These are phyloP conservation scores for Vidua chalybeata DNA, from an alignment of 2,113 vertebrate species.

Conservation along the genomic window DNA sequence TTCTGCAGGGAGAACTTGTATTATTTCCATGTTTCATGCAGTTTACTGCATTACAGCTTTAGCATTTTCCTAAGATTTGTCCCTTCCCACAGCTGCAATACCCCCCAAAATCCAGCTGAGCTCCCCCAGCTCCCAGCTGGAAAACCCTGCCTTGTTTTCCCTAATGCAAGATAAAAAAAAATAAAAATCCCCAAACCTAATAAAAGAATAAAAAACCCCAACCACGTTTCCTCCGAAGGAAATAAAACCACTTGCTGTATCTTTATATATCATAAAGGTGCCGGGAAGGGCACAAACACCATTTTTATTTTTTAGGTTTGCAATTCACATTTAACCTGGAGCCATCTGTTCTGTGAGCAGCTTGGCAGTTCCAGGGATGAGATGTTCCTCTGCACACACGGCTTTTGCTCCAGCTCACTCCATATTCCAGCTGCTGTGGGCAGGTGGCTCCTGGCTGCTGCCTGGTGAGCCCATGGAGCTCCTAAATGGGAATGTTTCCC, in stretches of 20 bases:
- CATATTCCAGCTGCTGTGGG: background rate
- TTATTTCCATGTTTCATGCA: background rate
- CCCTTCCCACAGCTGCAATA: background rate
- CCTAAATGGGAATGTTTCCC: background rate
- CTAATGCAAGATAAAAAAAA: background rate
- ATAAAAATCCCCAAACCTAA: background rate
- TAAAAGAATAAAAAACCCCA: background rate
- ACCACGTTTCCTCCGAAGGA: background rate
- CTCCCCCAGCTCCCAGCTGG: background rate
- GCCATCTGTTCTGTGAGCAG: conserved; percentile 57
- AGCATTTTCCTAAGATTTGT: background rate
- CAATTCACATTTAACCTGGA: conserved; percentile 60
- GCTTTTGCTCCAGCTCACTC: background rate
- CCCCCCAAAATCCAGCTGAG: background rate
- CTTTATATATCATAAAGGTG: conserved; percentile 50
- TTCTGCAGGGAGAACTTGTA: background rate
- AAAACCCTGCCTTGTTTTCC: background rate
- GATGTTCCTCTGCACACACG: background rate
- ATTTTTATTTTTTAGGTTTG: conserved; percentile 45
- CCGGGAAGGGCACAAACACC: conserved; percentile 24
- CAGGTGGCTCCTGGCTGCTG: background rate
- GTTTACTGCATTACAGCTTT: background rate
- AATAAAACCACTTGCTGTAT: conserved; percentile 5
- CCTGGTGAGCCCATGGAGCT: background rate
- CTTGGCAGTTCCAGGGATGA: background rate